Conservation (phyloP, 1,140 invertebrate genomes). For the Cyclargus thomasi region DNA sequence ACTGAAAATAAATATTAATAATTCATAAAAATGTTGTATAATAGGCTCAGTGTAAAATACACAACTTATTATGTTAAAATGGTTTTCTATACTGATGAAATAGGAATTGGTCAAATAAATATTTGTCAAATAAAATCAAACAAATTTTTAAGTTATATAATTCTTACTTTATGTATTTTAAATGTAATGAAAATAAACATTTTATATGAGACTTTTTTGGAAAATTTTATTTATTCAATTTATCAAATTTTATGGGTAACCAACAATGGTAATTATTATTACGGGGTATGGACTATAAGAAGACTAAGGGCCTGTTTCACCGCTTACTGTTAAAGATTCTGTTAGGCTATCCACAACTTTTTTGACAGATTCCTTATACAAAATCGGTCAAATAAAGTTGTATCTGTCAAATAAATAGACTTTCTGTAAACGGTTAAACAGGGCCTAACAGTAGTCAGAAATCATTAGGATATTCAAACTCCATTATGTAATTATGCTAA, state of each 20-base stretch:
- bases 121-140: slow-evolving; percentile 45
- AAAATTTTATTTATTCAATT: slow-evolving; percentile 33
- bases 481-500: slow-evolving; percentile 32
- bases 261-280: not conserved
- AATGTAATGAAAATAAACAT: slow-evolving; percentile 72
- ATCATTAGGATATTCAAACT: not conserved
- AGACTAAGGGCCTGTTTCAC: too few species aligned
- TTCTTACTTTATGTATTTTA: slow-evolving; percentile 65
- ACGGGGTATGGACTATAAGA: not conserved
- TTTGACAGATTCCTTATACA: too few species aligned
- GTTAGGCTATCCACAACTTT: too few species aligned
- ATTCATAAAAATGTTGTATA: slow-evolving; percentile 20
- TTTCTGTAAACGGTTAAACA: too few species aligned
- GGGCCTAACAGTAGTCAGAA: not conserved
- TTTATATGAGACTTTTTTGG: slow-evolving; percentile 71
- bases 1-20: slow-evolving; percentile 16
- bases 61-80: slow-evolving; percentile 16
- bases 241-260: not conserved
- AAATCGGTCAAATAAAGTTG: too few species aligned
- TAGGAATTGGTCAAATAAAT: slow-evolving; percentile 50
- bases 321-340: too few species aligned
- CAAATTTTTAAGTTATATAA: slow-evolving; percentile 59
- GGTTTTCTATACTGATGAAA: slow-evolving; percentile 31
- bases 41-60: slow-evolving; percentile 17
- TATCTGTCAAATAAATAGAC: too few species aligned